Base-by-base conservation (phyloP, 2,888 invertebrate genomes). In the Chymomyza caudatula region DNA sequence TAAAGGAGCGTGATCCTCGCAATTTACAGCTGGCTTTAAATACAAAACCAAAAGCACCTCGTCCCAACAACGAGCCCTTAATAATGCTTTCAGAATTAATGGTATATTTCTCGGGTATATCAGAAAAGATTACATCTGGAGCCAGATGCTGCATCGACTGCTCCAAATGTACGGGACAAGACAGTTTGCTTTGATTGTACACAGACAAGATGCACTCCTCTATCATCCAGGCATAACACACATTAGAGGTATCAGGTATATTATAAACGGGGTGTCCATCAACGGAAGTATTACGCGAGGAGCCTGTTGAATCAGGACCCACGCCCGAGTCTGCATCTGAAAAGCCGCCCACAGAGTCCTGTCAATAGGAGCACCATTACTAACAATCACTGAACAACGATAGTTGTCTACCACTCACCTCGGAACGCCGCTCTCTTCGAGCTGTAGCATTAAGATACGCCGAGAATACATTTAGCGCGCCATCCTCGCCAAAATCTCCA, bases 11-110 rank as follows among this genome's bases (percentile, higher is more conserved):
- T 1, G 92, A 91, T 6, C 92, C 92, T 52, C 93, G 91, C 53
- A 92, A 88, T 72, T 93, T 93, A 89, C 94, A 95, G 4, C 92
- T 92, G 0, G 95, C 97, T 82, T 95, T 93, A 89, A 97, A 97
- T 6, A 99, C 99, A 80, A 98, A 98, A 2, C 99, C 99, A 92
- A 99, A 99, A 0, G 98, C 98, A 1, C 99, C 99, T n/a, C 98
- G 94, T 0, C 99, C 99, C 42, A 97, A 92, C 58, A 96, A 91
- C 0, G 93, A 92, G 0, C 94, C 94, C 65, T 95, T 92, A 52
- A 94, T 93, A 3, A 99, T 93, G 78, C 95, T 94, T 67, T 96
- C 96, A 69, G 96, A 94, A 74, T 94, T 94, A 13, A 98, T 95
- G 8, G 97, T 92, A 76, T 95, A 93, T 43, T 94, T 92, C 54